Evolutionary conservation across 1,140 invertebrate species (phyloP), one percentile per base, ranked within the genome.

Genomic region (Neotoxoptera formosana): DNA sequence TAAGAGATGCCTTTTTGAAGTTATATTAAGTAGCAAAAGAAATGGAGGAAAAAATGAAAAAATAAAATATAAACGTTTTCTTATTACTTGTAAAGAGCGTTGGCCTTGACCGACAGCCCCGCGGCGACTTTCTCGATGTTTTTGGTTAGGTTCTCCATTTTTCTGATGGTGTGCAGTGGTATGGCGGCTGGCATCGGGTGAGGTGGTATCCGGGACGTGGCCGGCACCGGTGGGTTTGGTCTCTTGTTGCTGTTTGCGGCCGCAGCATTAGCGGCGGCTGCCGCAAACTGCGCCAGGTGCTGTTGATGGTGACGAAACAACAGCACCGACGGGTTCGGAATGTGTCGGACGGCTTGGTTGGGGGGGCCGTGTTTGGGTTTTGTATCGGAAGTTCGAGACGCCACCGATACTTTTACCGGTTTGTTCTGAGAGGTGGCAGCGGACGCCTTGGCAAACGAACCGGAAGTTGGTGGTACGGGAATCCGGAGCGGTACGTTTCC

Each of bases 261-360:
- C 4, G 36, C 91, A 0, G 76, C 81, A 30, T 17, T 45, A 3
- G 93, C 93, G 0, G 53, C 91, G 8, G 93, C 60, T 7, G 84
- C 67, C 7, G 67, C 91, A 20, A 86, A 93, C 7, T 93, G 91
- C 0, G 81, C 91, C 81, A 93, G 41, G 6, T 93, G 81, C 36
- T 93, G 81, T 34, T 94, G 94, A 34, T 94, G 94, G 53, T 94
- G 94, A 88, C 95, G 94, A 92, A 94, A 94, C 56, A 95, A 94
- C 23, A 95, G 91, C 1, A 94, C 94, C 1, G 95, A 95, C 21
- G 95, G 95, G 94, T 95, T 95, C 7, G 95, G 95, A 89, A 95
- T 95, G 89, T 95, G 95, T 23, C 95, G 93, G 7, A 95, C 95
- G 51, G 93, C 94, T 91, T 95, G 95, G 94, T 95, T 95, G 41